phyloP scores from a whole-genome alignment of 2,888 invertebrate genomes.

The Parnassius mnemosyne region DNA sequence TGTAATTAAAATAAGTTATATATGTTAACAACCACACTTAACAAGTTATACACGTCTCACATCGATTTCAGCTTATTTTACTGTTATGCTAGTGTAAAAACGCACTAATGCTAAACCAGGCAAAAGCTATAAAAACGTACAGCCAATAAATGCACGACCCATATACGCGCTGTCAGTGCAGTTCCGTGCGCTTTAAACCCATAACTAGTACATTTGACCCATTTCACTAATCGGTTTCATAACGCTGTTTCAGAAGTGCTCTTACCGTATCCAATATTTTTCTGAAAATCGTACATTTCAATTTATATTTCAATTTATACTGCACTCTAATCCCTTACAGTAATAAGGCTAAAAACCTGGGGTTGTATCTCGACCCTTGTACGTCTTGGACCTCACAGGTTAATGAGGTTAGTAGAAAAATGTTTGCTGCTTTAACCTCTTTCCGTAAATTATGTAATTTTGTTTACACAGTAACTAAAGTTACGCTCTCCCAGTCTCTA shows the following conservation, averaged over 20 bases:
- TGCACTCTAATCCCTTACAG: too few relatives aligned
- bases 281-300: background rate
- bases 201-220: slow-evolving; percentile 15
- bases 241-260: background rate
- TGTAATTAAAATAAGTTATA: too few relatives aligned
- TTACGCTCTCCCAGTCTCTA: too few relatives aligned
- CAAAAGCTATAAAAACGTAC: slow-evolving; percentile 20
- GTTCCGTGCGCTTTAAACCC: slow-evolving; percentile 11
- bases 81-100: slow-evolving; percentile 17
- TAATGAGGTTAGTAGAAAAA: too few relatives aligned
- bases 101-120: slow-evolving; percentile 18
- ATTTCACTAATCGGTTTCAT: background rate
- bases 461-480: too few relatives aligned
- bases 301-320: too few relatives aligned
- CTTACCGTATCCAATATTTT: background rate
- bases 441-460: too few relatives aligned
- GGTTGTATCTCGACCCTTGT: too few relatives aligned
- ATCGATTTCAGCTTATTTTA: slow-evolving; percentile 23
- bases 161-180: slow-evolving; percentile 17
- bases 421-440: too few relatives aligned
- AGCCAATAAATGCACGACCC: slow-evolving; percentile 19
- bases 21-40: too few relatives aligned
- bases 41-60: slow-evolving; percentile 8
- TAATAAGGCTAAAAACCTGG: too few relatives aligned
- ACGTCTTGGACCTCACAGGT: too few relatives aligned